A percentile compares a stretch with the other conserved stretches of the same genome.
phyloP scores from a whole-genome alignment of 2,888 invertebrate genomes.

The Iphiclides podalirius region DNA sequence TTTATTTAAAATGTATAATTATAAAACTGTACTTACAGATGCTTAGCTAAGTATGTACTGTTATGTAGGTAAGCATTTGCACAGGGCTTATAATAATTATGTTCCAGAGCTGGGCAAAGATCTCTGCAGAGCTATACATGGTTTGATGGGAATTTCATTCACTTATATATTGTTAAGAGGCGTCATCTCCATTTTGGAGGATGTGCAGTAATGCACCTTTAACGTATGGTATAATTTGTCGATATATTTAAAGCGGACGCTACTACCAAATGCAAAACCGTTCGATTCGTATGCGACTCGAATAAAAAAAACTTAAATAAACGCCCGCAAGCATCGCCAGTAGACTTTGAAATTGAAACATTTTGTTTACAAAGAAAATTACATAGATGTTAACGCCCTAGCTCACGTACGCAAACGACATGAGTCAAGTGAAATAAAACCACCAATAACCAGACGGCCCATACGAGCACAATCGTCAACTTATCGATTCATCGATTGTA shows the following conservation, averaged over 20 bases:
- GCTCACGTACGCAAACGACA: constrained; percentile 58
- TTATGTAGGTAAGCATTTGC: no score
- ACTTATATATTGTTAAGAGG: no score
- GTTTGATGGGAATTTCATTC: no score
- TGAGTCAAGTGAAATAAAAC: constrained; percentile 70
- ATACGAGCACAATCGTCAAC: constrained; percentile 55
- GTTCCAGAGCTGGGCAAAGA: no score
- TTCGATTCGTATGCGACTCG: constrained; percentile 13
- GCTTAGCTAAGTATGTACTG: no score
- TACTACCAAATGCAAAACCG: constrained; percentile 12
- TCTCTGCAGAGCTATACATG: no score
- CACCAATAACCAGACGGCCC: constrained; percentile 54
- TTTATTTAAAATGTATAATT: no score
- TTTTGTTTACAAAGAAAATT: constrained; percentile 67
- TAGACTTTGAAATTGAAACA: constrained; percentile 16
- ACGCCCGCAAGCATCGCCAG: constrained; percentile 6
- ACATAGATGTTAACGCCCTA: constrained; percentile 68
- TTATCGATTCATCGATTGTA: constrained; percentile 71
- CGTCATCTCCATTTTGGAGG: no score
- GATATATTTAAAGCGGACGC: constrained; percentile 7
- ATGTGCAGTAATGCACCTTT: no score
- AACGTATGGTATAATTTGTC: constrained; percentile 7
- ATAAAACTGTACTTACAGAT: no score
- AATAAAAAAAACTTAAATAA: constrained; percentile 12
- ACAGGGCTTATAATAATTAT: no score